Evolutionary conservation across 2,797 vertebrate species (phyloP).

Genomic region (Anabas testudineus): DNA sequence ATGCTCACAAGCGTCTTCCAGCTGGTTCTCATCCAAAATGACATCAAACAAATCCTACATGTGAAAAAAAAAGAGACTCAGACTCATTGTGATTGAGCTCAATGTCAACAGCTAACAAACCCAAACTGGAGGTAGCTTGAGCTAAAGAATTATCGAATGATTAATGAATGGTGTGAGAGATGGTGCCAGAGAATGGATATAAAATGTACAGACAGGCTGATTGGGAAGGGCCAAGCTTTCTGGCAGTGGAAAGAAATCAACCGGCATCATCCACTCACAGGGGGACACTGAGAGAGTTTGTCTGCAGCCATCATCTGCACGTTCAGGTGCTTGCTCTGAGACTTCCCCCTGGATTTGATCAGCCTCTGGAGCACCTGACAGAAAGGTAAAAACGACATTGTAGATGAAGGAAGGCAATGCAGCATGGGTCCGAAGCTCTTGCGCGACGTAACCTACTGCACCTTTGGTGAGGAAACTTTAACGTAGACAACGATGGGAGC

Average conservation of each 20-base stretch:
- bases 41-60: constrained; percentile 94
- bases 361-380: constrained; percentile 93
- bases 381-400: not conserved
- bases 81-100: no score
- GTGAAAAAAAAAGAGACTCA: not conserved
- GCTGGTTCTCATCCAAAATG: constrained; percentile 97
- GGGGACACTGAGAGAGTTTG: constrained; percentile 95
- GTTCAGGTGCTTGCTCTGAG: constrained; percentile 96
- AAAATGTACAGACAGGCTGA: not conserved
- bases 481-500: constrained; percentile 96
- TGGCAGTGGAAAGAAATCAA: not conserved
- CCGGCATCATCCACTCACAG: constrained; percentile 83
- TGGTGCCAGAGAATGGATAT: no score
- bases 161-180: no score
- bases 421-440: not conserved
- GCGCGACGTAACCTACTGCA: constrained; percentile 58
- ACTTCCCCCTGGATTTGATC: constrained; percentile 97
- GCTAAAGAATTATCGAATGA: no score
- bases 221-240: not conserved
- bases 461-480: constrained; percentile 97
- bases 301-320: constrained; percentile 98
- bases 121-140: no score
- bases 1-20: constrained; percentile 96
- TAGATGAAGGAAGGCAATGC: not conserved
- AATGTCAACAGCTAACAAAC: no score